These are phyloP conservation scores for Drosophila kanapiae DNA, from an alignment of 1,140 invertebrate genomes.

Conservation along the genomic window DNA sequence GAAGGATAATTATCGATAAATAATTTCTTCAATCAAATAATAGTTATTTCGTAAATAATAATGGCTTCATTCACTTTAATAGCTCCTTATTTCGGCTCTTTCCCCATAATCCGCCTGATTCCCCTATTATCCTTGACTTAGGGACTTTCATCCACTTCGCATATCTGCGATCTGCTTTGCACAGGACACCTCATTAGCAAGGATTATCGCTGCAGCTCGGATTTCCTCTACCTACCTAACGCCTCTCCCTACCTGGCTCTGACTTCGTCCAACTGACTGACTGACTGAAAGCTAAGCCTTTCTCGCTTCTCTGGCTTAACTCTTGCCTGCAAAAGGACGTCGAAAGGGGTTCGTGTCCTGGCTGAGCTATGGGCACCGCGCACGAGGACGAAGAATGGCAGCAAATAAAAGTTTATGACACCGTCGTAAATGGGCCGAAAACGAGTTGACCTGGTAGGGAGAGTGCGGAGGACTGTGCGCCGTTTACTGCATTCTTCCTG, in stretches of 20 bases:
- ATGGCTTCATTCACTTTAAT: conserved; percentile 29
- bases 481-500: conserved; percentile 75
- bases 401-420: conserved; percentile 79
- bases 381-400: conserved; percentile 73
- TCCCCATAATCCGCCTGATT: conserved; percentile 24
- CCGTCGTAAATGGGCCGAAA: conserved; percentile 62
- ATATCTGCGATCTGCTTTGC: conserved; percentile 20
- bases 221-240: conserved; percentile 10
- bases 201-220: conserved; percentile 61
- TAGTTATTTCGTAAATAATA: too few species aligned
- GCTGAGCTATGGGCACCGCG: conserved; percentile 42
- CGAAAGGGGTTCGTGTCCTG: conserved; percentile 72
- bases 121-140: conserved; percentile 75
- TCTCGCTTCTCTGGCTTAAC: conserved; percentile 53
- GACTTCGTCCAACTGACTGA: conserved; percentile 42
- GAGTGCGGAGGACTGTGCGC: conserved; percentile 26
- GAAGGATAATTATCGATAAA: too few species aligned
- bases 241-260: conserved; percentile 55
- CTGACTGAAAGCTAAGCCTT: conserved; percentile 77
- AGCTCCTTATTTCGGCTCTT: neutral
- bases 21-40: neutral
- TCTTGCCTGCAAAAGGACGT: conserved; percentile 59
- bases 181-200: conserved; percentile 76
- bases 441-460: conserved; percentile 49
- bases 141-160: conserved; percentile 50